Base-by-base conservation (phyloP, 2,113 vertebrate genomes). In the Nerophis lumbriciformis region DNA sequence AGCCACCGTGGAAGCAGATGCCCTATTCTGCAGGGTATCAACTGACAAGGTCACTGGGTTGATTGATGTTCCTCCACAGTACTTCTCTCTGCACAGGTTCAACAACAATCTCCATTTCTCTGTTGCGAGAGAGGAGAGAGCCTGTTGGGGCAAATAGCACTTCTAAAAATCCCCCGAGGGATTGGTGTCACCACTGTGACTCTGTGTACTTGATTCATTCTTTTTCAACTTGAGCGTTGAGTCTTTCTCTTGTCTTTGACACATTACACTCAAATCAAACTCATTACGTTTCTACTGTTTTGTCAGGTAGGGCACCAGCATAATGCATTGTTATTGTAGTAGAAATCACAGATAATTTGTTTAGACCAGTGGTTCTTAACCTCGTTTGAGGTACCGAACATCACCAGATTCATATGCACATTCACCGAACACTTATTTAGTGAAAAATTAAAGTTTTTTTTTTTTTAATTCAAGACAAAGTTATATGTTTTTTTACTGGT, bases 41-140 rank as follows among this genome's bases (percentile, higher is more conserved):
- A 70, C 61, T 73, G 83, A 83, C 84, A 88, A 87, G 86, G 86
- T 87, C 83, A 87, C 66, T 48, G 67, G 45, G 63, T 75, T 85
- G 86, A 88, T 88, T 88, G 84, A 88, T 86, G 78, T 70, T 82
- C 45, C 72, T 70, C 77, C 73, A 74, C 62, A 61, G 71, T 72
- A 78, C 73, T 78, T 61, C 59, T 65, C 69, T 49, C 77, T 74
- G 64, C 63, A 59, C 68, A 76, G 82, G 70, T 86, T 83, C 83
- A 73, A 75, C 82, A 81, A 66, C 72, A 76, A 84, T 80, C 77
- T 84, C 80, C 65, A 80, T 82, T 83, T 80, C 72, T 61, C 61
- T 67, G 69, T 66, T 63, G 58, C 48, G 38, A 35, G 69, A 81
- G 65, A 78, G 59, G 64, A 66, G 71, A 58, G 49, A 12, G 60